Evolutionary conservation across 2,113 vertebrate species (phyloP), one percentile per base, ranked within the genome.

Genomic region (Brienomyrus brachyistius): DNA sequence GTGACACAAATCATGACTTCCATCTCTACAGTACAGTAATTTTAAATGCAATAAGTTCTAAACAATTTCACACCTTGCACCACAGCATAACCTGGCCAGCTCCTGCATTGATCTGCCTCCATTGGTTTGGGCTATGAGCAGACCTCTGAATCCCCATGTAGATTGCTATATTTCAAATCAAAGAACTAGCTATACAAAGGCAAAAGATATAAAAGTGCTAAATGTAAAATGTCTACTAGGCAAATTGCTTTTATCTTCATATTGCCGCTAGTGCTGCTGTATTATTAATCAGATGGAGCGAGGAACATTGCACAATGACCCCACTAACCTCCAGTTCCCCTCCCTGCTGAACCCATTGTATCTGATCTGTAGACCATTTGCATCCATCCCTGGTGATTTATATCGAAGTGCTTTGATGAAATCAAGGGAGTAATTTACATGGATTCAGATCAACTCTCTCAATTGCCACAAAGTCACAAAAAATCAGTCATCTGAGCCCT

Each of bases 361-460:
- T 92, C 93, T 92, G 92, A 92, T 93, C 93, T 95, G 94, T 90
- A 94, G 94, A 92, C 94, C 94, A 94, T 94, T 94, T 94, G 93
- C 93, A 94, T 95, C 94, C 93, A 89, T 90, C 91, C 92, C 90
- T 91, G 77, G 91, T 93, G 94, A 94, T 94, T 94, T 92, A 90
- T 92, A 95, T 94, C 93, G 91, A 91, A 91, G 77, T 91, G 91
- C 94, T 95, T 93, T 91, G 92, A 94, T 94, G 93, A 94, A 92
- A 90, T 90, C 91, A 90, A 91, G 77, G 11, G 88, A 92, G 91
- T 89, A 91, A 93, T 93, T 94, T 92, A 91, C 90, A 91, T 91
- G 90, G 91, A 91, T 90, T 90, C 92, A 91, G 91, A 88, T 74
- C 87, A 88, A 91, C 48, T 87, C 91, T 92, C 89, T 91, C 89